Conservation (phyloP, 92 coral and sea anemone genomes). For the Chrysogorgia sp. region DNA sequence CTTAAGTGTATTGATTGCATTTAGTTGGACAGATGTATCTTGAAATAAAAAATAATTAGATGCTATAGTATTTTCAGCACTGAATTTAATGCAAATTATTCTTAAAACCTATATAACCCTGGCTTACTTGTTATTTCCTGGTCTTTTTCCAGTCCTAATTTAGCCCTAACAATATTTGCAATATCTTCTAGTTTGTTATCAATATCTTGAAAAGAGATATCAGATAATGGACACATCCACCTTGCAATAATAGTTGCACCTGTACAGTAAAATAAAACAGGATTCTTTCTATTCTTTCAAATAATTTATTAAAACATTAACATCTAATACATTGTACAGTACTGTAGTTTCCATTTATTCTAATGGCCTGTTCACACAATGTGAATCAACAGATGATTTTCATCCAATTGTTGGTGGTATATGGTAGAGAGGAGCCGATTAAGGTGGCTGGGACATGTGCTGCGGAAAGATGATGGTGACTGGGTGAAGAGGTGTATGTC, state of each 20-base stretch:
- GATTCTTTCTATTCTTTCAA: not conserved
- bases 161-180: constrained; percentile 60
- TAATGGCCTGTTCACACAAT: no score
- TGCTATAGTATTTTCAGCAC: no score
- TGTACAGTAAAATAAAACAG: constrained; percentile 22
- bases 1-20: constrained; percentile 56
- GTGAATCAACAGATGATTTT: no score
- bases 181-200: constrained; percentile 62
- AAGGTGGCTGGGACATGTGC: no score
- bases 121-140: not conserved
- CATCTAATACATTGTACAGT: no score
- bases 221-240: constrained; percentile 74
- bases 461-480: no score
- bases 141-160: not conserved
- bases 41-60: not conserved
- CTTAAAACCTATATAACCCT: not conserved
- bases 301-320: no score
- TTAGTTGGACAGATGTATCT: not conserved
- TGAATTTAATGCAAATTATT: no score
- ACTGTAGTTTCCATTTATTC: no score
- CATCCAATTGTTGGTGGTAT: no score
- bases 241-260: constrained; percentile 81
- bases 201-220: constrained; percentile 45
- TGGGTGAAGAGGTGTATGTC: no score
- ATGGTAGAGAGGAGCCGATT: no score